phyloP scores from a whole-genome alignment of 2,113 vertebrate species.

The Verasper variegatus region DNA sequence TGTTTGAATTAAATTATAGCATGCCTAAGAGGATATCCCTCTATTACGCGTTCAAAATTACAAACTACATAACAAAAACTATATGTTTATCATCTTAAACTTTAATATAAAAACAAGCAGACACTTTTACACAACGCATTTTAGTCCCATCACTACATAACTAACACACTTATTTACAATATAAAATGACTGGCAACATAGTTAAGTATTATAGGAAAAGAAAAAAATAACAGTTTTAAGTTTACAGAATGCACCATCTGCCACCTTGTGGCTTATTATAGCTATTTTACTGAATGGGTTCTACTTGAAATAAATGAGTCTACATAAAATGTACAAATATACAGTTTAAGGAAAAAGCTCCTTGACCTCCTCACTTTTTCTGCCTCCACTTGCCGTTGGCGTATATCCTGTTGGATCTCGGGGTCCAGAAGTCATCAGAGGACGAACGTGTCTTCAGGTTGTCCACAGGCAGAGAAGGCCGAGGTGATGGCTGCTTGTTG shows the following conservation, averaged over 20 bases:
- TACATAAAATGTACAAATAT: not conserved
- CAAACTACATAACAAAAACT: not conserved
- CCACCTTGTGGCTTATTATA: slow-evolving; percentile 46
- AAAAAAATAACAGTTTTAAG: not conserved
- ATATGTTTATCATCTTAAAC: not conserved
- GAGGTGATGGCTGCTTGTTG: slow-evolving; percentile 52
- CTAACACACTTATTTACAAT: not conserved
- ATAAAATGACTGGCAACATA: not conserved
- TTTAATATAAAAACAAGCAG: not conserved
- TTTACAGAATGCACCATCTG: slow-evolving; percentile 6
- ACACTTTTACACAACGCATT: not conserved
- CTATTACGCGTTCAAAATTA: too few species aligned
- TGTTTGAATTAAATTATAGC: too few species aligned
- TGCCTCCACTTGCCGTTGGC: slow-evolving; percentile 10
- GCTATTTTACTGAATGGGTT: not conserved
- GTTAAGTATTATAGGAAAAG: not conserved
- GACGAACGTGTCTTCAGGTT: slow-evolving; percentile 8
- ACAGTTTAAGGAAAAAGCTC: not conserved
- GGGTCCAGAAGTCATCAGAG: slow-evolving; percentile 28
- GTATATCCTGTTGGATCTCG: slow-evolving; percentile 5
- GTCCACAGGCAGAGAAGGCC: not conserved
- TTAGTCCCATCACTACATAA: too few species aligned
- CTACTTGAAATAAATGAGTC: not conserved
- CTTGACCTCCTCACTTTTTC: not conserved
- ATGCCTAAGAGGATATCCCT: too few species aligned